phyloP scores from a whole-genome alignment of 2,888 invertebrate species.

The Dromius quadrimaculatus region DNA sequence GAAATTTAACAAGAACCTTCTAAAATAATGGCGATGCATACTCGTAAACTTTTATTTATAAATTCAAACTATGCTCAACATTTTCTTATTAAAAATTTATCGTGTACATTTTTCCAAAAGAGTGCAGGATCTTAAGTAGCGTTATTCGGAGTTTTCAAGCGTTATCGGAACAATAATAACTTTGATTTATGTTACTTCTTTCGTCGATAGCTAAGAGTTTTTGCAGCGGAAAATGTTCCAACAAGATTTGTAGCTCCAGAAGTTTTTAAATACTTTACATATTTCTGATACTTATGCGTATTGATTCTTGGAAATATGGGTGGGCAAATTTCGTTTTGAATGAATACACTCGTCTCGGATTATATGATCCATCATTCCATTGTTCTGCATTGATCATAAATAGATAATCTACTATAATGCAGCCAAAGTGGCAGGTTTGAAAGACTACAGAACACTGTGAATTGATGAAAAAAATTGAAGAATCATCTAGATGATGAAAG shows the following conservation, averaged over 20 bases:
- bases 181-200: constrained; percentile 31
- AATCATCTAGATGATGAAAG: too few relatives aligned
- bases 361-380: too few relatives aligned
- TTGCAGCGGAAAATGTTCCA: background rate
- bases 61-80: constrained; percentile 16
- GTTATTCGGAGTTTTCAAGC: constrained; percentile 28
- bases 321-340: too few relatives aligned
- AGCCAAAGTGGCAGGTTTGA: too few relatives aligned
- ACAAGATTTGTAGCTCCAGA: background rate
- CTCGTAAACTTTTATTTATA: constrained; percentile 15
- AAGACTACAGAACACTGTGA: too few relatives aligned
- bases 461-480: too few relatives aligned
- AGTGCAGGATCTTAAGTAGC: constrained; percentile 19
- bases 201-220: constrained; percentile 6
- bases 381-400: too few relatives aligned
- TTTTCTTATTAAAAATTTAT: constrained; percentile 18
- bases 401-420: too few relatives aligned
- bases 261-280: constrained; percentile 3
- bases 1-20: background rate
- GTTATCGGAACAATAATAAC: constrained; percentile 34
- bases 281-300: background rate
- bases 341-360: too few relatives aligned
- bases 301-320: too few relatives aligned
- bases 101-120: constrained; percentile 15
- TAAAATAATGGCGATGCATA: constrained; percentile 20